Base-by-base conservation (phyloP, 2,797 vertebrate species). In the Galagoides demidoff region DNA sequence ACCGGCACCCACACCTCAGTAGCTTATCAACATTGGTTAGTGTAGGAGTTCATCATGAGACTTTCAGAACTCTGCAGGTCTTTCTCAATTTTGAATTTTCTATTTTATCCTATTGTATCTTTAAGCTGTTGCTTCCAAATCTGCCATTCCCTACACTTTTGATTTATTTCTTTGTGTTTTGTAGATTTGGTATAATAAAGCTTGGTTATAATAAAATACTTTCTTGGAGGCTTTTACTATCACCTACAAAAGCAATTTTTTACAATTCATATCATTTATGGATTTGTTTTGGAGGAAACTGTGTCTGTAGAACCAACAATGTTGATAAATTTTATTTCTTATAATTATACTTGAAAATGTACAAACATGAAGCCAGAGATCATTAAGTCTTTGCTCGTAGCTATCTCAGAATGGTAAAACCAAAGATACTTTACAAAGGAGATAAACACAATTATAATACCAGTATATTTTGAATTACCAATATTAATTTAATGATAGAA, bases 271-370 rank as follows among this genome's bases (percentile, higher is more conserved):
- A 3, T 39, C 49, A 45, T 70, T 92, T 71, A 49, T 68, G 34
- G 78, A 89, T 0, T 9, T 16, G 13, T 63, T 93, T 89, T 45
- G 71, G 92, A 90, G 52, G 37, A 93, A 71, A 83, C 34, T 45
- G 11, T 63, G 19, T 85, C 81, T 29, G 81, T 52, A 22, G 66
- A 34, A 85, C 19, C 57, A 25, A 87, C 25, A 70, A 31, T 88
- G 22, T 31, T 74, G 34, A 90, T 73, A 88, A 89, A 77, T 63
- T 82, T 63, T 63, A 92, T 95, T 88, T 27, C 59, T 82, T 90
- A 29, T 37, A 87, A 63, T 45, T 27, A 71, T 70, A 78, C 27
- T 52, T 95, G 10, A 93, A 89, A 87, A 76, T n/a, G 37, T 63
- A 70, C 7, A 68, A 22, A 57, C 22, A 77, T 71, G 71, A 34